A percentile compares a stretch with the other conserved stretches of the same genome.
Evolutionary conservation across 2,888 invertebrate species (phyloP).

Genomic region (Acholoe squamosa): DNA sequence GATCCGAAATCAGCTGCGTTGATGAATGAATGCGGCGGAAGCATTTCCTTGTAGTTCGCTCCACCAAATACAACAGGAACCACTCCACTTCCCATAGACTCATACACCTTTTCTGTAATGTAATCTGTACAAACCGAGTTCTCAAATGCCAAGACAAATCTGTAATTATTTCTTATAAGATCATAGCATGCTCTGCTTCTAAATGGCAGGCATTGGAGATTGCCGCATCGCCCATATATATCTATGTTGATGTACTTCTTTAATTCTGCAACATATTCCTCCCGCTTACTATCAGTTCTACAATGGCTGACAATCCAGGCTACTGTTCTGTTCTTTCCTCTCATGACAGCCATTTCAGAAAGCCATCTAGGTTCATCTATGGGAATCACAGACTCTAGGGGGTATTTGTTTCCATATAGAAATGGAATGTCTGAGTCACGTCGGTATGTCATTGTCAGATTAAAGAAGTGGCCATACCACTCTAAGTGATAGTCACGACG

Average conservation of each 20-base stretch:
- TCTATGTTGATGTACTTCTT: constrained; percentile 69
- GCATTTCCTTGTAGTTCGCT: constrained; percentile 74
- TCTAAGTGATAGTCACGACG: constrained; percentile 17
- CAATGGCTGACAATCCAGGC: constrained; percentile 74
- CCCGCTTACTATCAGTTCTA: constrained; percentile 67
- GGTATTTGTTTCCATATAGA: neutral
- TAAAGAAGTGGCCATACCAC: neutral
- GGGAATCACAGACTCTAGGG: neutral
- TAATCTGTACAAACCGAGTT: constrained; percentile 79
- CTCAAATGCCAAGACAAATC: constrained; percentile 78
- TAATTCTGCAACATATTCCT: constrained; percentile 69
- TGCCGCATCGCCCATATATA: constrained; percentile 71
- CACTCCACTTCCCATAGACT: constrained; percentile 72
- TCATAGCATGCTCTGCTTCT: neutral
- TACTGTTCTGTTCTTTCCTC: constrained; percentile 67
- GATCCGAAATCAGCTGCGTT: constrained; percentile 76
- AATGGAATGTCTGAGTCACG: neutral
- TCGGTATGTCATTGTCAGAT: constrained; percentile 4
- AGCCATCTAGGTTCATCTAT: neutral
- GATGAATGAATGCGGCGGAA: constrained; percentile 79
- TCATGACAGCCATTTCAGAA: neutral
- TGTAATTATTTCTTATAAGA: constrained; percentile 70
- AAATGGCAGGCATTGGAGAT: neutral
- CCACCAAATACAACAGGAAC: constrained; percentile 78
- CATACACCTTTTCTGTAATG: constrained; percentile 77